These are phyloP conservation scores for Microtus pennsylvanicus DNA, from an alignment of 2,113 vertebrate species.

Conservation along the genomic window DNA sequence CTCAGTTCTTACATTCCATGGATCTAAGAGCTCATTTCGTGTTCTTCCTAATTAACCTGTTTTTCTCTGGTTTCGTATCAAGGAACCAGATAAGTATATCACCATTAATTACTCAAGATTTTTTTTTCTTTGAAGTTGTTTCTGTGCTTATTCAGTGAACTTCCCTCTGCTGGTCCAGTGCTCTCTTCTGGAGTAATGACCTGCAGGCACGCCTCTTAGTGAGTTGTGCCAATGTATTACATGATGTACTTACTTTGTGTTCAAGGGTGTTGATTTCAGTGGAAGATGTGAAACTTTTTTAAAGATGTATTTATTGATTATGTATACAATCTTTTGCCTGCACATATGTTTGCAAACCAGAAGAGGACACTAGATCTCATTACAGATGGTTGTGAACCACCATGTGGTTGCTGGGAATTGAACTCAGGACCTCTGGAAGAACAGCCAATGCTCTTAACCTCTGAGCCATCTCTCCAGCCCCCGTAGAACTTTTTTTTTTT, in stretches of 20 bases:
- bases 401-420: no score
- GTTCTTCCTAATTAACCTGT: background rate
- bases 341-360: no score
- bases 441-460: no score
- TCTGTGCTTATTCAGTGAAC: background rate
- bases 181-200: background rate
- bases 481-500: background rate
- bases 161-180: background rate
- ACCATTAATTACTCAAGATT: slow-evolving; percentile 17
- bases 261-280: slow-evolving; percentile 20
- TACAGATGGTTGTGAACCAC: no score
- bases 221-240: background rate
- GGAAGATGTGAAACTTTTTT: background rate
- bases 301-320: no score
- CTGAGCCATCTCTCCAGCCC: no score
- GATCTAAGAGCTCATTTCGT: background rate
- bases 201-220: slow-evolving; percentile 23
- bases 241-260: background rate
- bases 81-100: background rate
- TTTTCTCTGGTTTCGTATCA: background rate
- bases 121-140: slow-evolving; percentile 10
- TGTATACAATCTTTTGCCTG: no score
- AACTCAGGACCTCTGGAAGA: no score
- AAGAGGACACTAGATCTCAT: no score
- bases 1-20: background rate